phyloP scores from a whole-genome alignment of 2,113 vertebrate genomes.

The Oryzias celebensis region DNA sequence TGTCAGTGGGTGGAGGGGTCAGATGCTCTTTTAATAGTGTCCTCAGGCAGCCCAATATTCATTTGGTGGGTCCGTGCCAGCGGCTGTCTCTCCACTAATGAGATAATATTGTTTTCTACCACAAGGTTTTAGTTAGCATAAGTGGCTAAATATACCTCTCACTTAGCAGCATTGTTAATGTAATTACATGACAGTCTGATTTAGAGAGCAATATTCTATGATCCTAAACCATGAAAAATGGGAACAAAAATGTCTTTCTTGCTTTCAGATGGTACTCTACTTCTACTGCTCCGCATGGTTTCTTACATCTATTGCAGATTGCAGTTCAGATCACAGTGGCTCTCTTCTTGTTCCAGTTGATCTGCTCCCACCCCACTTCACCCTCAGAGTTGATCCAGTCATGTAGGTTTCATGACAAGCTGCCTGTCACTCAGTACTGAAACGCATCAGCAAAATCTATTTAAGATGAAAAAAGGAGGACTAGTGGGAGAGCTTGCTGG shows the following conservation, averaged over 20 bases:
- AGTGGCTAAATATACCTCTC: constrained; percentile 54
- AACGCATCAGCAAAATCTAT: constrained; percentile 55
- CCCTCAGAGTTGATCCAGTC: constrained; percentile 25
- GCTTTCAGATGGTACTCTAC: constrained; percentile 40
- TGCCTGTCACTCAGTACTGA: constrained; percentile 60
- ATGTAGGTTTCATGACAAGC: constrained; percentile 42
- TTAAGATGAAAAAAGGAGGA: constrained; percentile 67
- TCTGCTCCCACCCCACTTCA: constrained; percentile 13
- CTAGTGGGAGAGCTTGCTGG: constrained; percentile 62
- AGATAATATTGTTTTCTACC: constrained; percentile 60
- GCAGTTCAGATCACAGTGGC: constrained; percentile 16
- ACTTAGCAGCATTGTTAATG: constrained; percentile 51
- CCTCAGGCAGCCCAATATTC: constrained; percentile 46
- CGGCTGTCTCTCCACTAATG: constrained; percentile 40
- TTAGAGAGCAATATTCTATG: constrained; percentile 35
- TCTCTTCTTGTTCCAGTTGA: constrained; percentile 45
- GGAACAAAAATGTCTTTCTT: constrained; percentile 14
- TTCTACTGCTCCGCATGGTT: constrained; percentile 14
- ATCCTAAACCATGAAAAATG: constrained; percentile 35
- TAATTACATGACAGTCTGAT: constrained; percentile 52
- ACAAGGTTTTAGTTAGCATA: constrained; percentile 46
- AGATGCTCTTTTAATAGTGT: constrained; percentile 63
- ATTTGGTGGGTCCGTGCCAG: constrained; percentile 31
- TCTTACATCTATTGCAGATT: constrained; percentile 47
- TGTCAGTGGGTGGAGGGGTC: constrained; percentile 62